Base-by-base conservation (phyloP, 2,797 vertebrate species). In the Coendou prehensilis region DNA sequence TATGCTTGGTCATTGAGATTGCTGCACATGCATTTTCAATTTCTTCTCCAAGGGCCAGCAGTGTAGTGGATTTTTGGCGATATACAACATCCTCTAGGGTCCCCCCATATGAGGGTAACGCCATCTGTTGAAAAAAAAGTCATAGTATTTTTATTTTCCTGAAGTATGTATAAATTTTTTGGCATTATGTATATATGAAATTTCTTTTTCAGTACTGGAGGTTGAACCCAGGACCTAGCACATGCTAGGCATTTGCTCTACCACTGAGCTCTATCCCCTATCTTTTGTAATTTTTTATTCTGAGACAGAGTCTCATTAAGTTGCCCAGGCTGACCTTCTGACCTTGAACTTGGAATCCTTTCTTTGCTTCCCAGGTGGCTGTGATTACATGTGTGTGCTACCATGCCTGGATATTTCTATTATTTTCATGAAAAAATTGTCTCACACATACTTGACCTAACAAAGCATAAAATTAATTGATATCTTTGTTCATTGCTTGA, bases 371-470 rank as follows among this genome's bases (percentile, higher is more conserved):
- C 75, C 47, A 20, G 33, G 47, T 33, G 33, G 3, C 47, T 52
- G 71, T 45, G 15, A 78, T 78, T 33, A 20, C 47, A 52, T 1
- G 47, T 5, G 2, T 52, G 30, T 52, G 73, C 45, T 28, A 50
- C 26, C 45, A 30, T 50, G 30, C 28, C 14, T 52, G 47, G 52
- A 28, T 50, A 78, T 85, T 93, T 94, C n/a, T 87, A 81, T 86
- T 91, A 67, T 90, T 90, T 91, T 73, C 37, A 73, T 67, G 28
- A 82, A 67, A 78, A 59, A 52, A 30, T 78, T 41, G n/a, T 73
- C 45, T 94, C 84, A 69, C 2, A 59, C 8, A 41, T 64, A 71
- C 18, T 87, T 95, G 37, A 33, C 59, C 92, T 92, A 87, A 71
- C 28, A 79, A 87, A 88, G 41, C 23, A 45, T 89, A 91, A 80